phyloP scores from a whole-genome alignment of 2,888 invertebrate species.

The Lordiphosa fenestrarum region DNA sequence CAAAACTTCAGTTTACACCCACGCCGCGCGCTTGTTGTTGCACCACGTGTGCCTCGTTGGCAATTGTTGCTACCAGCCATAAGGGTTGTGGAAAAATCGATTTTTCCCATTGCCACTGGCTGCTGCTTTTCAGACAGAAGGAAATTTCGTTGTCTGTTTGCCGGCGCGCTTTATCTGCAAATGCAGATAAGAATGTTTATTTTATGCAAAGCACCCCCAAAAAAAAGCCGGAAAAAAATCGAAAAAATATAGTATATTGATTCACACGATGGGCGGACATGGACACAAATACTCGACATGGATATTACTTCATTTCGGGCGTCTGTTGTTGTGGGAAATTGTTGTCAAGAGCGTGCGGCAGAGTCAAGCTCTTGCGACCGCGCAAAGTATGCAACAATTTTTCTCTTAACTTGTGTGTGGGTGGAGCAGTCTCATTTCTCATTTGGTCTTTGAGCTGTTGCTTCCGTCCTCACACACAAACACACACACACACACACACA shows the following conservation, averaged over 20 bases:
- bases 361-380: slow-evolving; percentile 39
- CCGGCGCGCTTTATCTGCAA: slow-evolving; percentile 55
- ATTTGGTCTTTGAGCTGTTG: slow-evolving; percentile 65
- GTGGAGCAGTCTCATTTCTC: slow-evolving; percentile 33
- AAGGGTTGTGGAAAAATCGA: slow-evolving; percentile 76
- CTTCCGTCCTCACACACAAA: slow-evolving; percentile 46
- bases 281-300: slow-evolving; percentile 7
- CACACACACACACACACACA: slow-evolving; percentile 32
- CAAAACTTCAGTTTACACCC: slow-evolving; percentile 29
- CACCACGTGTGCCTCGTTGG: slow-evolving; percentile 10
- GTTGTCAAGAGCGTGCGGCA: slow-evolving; percentile 19
- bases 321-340: slow-evolving; percentile 26
- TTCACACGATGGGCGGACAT: slow-evolving; percentile 12
- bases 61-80: slow-evolving; percentile 28
- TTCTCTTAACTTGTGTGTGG: slow-evolving; percentile 41
- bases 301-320: slow-evolving; percentile 37
- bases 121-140: slow-evolving; percentile 18
- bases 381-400: slow-evolving; percentile 71
- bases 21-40: slow-evolving; percentile 24
- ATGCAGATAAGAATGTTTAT: slow-evolving; percentile 54
- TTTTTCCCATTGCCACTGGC: slow-evolving; percentile 56
- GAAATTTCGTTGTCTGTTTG: slow-evolving; percentile 21
- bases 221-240: too few relatives aligned
- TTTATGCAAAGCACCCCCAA: slow-evolving; percentile 9
- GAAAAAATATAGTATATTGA: slow-evolving; percentile 17